phyloP scores from a whole-genome alignment of 2,113 vertebrate genomes.

The Trachemys scripta region DNA sequence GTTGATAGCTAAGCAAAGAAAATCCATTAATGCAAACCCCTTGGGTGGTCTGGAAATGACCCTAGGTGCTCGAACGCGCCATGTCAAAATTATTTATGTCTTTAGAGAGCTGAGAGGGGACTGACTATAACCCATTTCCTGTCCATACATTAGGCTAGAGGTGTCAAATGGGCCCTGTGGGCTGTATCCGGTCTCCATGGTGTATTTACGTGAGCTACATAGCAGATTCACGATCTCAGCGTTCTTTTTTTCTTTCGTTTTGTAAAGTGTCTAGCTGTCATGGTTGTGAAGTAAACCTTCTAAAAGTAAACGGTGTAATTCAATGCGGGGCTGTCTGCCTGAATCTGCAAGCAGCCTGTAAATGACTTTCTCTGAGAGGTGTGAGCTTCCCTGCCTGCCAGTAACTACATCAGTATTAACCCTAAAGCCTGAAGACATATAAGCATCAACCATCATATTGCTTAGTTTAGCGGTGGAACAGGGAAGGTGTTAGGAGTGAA shows the following conservation, averaged over 20 bases:
- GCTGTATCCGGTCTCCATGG: conserved; percentile 46
- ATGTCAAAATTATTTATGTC: conserved; percentile 23
- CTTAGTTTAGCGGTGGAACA: background rate
- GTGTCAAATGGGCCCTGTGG: conserved; percentile 31
- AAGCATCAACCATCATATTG: background rate
- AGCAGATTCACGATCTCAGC: conserved; percentile 17
- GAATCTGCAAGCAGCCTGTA: background rate
- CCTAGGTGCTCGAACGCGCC: conserved; percentile 12
- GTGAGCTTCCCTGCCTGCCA: background rate
- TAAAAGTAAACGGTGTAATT: background rate
- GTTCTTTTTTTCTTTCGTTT: background rate
- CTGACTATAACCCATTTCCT: conserved; percentile 59
- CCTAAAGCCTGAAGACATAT: background rate
- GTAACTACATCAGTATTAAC: background rate
- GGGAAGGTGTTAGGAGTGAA: background rate
- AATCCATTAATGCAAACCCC: conserved; percentile 16
- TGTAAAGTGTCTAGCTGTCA: conserved; percentile 20
- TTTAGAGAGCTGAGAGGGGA: conserved; percentile 36
- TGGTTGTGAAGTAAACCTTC: background rate
- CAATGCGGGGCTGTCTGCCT: fast-evolving
- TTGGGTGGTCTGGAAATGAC: conserved; percentile 52
- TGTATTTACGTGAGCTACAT: conserved; percentile 48
- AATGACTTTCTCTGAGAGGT: background rate
- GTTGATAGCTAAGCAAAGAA: conserved; percentile 38
- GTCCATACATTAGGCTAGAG: conserved; percentile 1